phyloP scores from a whole-genome alignment of 2,113 vertebrate genomes.

The Ovibos moschatus region DNA sequence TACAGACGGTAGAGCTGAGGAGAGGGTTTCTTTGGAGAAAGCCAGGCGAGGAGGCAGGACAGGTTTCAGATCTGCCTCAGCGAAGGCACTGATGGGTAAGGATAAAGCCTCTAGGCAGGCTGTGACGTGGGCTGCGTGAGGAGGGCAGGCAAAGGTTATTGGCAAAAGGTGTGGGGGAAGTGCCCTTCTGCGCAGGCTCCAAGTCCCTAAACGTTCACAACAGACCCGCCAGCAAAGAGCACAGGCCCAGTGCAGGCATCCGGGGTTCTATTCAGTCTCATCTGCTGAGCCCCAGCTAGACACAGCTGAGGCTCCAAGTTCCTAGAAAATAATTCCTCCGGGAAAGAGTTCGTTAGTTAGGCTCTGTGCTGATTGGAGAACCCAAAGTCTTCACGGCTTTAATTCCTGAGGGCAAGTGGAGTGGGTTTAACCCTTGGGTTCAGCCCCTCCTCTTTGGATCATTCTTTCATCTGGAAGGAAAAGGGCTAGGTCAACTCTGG shows the following conservation, averaged over 20 bases:
- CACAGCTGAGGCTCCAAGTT: neutral
- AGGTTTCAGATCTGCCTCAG: no score
- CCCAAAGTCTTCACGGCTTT: neutral
- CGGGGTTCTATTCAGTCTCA: neutral
- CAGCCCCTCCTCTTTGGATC: neutral
- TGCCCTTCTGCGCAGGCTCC: neutral
- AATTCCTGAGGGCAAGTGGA: neutral
- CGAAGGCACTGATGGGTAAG: neutral
- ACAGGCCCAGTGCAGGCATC: neutral
- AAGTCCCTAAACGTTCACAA: neutral
- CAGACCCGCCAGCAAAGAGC: rapidly evolving
- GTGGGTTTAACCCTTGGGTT: neutral
- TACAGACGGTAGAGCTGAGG: neutral
- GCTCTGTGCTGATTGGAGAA: neutral
- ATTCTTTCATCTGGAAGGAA: neutral
- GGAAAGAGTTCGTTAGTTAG: neutral
- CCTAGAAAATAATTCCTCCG: rapidly evolving
- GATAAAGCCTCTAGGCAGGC: rapidly evolving
- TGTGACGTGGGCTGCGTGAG: rapidly evolving
- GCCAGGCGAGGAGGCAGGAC: neutral
- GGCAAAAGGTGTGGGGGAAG: no score
- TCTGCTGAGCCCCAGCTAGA: neutral
- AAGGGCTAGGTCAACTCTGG: neutral
- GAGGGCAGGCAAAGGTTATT: neutral
- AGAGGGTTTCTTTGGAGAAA: neutral